These are phyloP conservation scores for Puma concolor DNA, from an alignment of 2,113 vertebrate species.

Conservation along the genomic window DNA sequence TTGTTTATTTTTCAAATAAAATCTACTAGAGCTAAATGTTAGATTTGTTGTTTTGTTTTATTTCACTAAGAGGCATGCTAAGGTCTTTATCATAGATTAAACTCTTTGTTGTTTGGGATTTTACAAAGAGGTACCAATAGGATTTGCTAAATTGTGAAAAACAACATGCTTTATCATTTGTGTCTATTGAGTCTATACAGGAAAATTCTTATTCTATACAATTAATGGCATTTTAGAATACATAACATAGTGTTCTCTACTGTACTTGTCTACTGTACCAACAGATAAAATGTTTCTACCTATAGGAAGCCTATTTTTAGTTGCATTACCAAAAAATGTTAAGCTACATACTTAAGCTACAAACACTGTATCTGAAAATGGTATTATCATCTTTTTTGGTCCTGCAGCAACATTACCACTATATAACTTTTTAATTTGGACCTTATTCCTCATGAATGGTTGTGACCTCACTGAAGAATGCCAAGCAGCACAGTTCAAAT, in stretches of 20 bases:
- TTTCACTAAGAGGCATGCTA: background rate
- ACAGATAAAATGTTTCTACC: background rate
- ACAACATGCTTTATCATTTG: background rate
- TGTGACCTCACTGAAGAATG: background rate
- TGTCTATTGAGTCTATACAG: background rate
- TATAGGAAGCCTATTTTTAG: background rate
- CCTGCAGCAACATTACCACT: background rate
- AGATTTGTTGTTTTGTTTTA: background rate
- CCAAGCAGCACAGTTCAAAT: background rate
- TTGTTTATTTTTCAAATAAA: background rate
- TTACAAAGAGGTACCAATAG: background rate
- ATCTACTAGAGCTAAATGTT: background rate
- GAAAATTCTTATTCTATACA: background rate
- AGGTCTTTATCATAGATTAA: background rate
- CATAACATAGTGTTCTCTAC: background rate
- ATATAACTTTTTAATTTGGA: background rate
- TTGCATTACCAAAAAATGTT: background rate
- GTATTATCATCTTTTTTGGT: background rate
- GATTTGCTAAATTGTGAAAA: background rate
- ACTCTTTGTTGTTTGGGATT: background rate
- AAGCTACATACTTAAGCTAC: background rate
- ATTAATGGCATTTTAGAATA: background rate
- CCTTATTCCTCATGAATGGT: background rate
- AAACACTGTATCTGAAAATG: background rate
- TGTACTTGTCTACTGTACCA: background rate